Evolutionary conservation across 1,140 invertebrate species (phyloP), one percentile per base, ranked within the genome.

Genomic region (Lasioglossum baleicum): DNA sequence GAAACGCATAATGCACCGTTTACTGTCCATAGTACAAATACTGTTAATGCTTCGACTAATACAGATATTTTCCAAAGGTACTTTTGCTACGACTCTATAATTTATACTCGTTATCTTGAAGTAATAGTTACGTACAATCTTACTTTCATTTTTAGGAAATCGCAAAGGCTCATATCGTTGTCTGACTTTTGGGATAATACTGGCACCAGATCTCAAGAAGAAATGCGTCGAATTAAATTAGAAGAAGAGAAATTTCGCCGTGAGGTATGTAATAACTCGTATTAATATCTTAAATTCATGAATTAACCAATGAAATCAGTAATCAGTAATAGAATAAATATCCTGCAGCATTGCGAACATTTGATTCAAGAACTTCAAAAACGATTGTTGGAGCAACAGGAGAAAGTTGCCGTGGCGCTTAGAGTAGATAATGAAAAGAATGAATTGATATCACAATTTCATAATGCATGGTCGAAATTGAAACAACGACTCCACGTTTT

Each of bases 361-460:
- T 92, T 96, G 78, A 96, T 97, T 58, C 95, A 96, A 87, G 93
- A 95, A 58, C 89, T 97, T 2, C 96, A 97, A 89, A 94, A 94
- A 75, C 95, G 95, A 79, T 90, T 96, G 68, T 90, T 97, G 26
- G 96, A 97, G 85, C 95, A 96, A 82, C 95, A 97, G 91, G 96
- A 97, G 88, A 95, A 96, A 82, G 88, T 97, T 40, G 96, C 96
- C 0, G 96, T 97, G 2, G 96, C 96, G 6, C 90, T 97, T 15
- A 94, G 95, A 90, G 95, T 97, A 0, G 96, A 97, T 90, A 94
- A 94, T 63, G 93, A 95, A 10, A 97, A 97, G 88, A 96, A 97
- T 89, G 89, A 93, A 20, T 94, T 95, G 0, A 95, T 97, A 22
- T 83, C 90, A 8, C 95, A 95, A 86, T 94, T 96, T 31, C 94